Evolutionary conservation across 2,888 invertebrate species (phyloP), one percentile per base, ranked within the genome.

Genomic region (Cepaea hortensis): DNA sequence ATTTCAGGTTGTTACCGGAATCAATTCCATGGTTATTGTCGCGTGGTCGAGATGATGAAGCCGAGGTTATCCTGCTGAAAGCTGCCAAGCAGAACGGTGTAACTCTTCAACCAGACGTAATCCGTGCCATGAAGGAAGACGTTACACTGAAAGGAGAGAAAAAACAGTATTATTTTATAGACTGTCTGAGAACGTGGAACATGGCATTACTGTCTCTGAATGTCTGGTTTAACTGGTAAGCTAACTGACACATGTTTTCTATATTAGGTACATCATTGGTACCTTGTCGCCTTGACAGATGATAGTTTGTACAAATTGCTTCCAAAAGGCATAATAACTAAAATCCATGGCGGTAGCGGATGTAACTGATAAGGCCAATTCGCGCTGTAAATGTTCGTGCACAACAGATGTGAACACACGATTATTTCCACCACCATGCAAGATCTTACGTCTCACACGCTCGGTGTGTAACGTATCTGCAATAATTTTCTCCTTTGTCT

Each of bases 21-120:
- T 98, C 98, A 18, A 97, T 98, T 0, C 95, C 98, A 90, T 98
- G 98, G 98, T 95, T 98, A n/a, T 94, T 98, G 62, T 97, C 97
- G 93, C 96, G 96, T 93, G 97, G 97, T 23, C 96, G 96, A 88
- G 95, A 97, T 70, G 97, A 97, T 93, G 97, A 98, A 95, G 98
- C 98, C 0, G 96, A 97, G 87, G 96, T 96, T 88, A 96, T 98
- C 89, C 94, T 98, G 6, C 96, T 97, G 95, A 96, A 95, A 35
- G 96, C 98, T 91, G 98, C 98, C 3, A 96, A 95, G 92, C 96
- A 97, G 0, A 98, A 98, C 93, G 96, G 96, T 13, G 87, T 88
- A 5, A 55, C 20, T 0, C 84, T 90, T 70, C 86, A 87, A 13
- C 79, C 83, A 0, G 85, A 85, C 15, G 46, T 89, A 48, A 75